Conservation (phyloP, 2,113 vertebrate genomes). For the Oreamnos americanus region DNA sequence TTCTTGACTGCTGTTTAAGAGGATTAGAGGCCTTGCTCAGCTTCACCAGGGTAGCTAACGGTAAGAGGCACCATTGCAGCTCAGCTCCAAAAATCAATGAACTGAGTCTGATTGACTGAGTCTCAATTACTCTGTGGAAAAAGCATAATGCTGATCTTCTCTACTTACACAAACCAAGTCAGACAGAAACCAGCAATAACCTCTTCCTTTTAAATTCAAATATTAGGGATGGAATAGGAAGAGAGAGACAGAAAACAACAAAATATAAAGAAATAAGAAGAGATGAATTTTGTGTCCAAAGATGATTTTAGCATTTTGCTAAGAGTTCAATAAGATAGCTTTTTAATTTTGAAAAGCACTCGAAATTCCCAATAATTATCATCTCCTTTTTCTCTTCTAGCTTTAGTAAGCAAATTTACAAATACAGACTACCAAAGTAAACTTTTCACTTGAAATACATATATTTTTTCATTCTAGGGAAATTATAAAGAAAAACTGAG, state of each 20-base stretch:
- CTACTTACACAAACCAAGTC: conserved; percentile 61
- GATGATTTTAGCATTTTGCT: neutral
- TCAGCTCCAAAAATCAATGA: conserved; percentile 83
- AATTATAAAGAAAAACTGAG: neutral
- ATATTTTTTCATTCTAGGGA: neutral
- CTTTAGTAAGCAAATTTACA: neutral
- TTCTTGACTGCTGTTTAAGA: conserved; percentile 81
- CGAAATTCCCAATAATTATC: neutral
- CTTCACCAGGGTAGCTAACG: conserved; percentile 71
- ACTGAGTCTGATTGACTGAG: conserved; percentile 77
- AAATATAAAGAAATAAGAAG: neutral
- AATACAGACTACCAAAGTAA: neutral
- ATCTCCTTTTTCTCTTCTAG: neutral
- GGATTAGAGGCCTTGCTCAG: conserved; percentile 79
- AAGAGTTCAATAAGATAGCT: neutral
- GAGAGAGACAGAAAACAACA: neutral
- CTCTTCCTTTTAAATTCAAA: conserved; percentile 23
- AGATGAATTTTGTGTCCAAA: neutral
- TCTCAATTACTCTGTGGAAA: conserved; percentile 57
- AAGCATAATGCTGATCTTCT: conserved; percentile 60
- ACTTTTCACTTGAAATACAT: neutral
- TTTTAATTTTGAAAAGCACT: neutral
- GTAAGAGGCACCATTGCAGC: conserved; percentile 78
- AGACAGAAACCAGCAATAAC: neutral
- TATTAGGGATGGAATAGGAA: neutral